phyloP scores from a whole-genome alignment of 2,797 vertebrate species.

The Scleropages formosus region DNA sequence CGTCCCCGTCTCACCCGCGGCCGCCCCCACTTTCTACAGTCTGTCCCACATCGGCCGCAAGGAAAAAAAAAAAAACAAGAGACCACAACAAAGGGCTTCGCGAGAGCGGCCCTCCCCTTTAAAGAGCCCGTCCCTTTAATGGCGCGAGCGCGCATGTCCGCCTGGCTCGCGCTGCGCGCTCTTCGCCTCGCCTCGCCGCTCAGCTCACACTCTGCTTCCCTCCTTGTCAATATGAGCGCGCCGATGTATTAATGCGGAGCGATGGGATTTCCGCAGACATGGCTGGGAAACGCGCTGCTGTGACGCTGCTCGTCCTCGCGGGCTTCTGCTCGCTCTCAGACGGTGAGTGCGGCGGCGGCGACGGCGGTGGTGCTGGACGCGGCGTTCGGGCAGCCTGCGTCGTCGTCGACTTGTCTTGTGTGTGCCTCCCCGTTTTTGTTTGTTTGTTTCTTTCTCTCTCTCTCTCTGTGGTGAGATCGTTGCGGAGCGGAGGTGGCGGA shows the following conservation, averaged over 20 bases:
- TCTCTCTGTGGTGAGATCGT: slow-evolving; percentile 27
- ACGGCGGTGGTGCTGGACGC: too few relatives aligned
- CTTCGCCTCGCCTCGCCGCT: neutral
- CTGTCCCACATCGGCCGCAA: slow-evolving; percentile 12
- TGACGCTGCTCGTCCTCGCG: slow-evolving; percentile 47
- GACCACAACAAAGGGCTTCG: slow-evolving; percentile 28
- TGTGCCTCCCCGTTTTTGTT: slow-evolving; percentile 17
- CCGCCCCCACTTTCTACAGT: slow-evolving; percentile 13
- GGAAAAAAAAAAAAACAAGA: too few relatives aligned
- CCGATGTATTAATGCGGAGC: slow-evolving; percentile 54
- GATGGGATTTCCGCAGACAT: slow-evolving; percentile 60
- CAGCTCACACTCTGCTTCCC: slow-evolving; percentile 36
- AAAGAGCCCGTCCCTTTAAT: slow-evolving; percentile 40
- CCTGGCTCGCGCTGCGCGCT: slow-evolving; percentile 36
- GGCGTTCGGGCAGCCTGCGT: too few relatives aligned
- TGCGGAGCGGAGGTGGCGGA: slow-evolving; percentile 16
- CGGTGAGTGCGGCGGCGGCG: slow-evolving; percentile 57
- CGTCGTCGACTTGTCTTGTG: too few relatives aligned
- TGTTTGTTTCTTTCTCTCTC: slow-evolving; percentile 25
- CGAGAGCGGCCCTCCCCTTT: slow-evolving; percentile 39
- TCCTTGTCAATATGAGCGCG: slow-evolving; percentile 34
- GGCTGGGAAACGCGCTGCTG: slow-evolving; percentile 54
- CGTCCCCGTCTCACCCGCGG: slow-evolving; percentile 20
- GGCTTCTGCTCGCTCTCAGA: slow-evolving; percentile 49
- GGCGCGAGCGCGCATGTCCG: slow-evolving; percentile 39